Evolutionary conservation across 2,888 invertebrate genomes (phyloP), one percentile per base, ranked within the genome.

Genomic region (Cylloceria caligata): DNA sequence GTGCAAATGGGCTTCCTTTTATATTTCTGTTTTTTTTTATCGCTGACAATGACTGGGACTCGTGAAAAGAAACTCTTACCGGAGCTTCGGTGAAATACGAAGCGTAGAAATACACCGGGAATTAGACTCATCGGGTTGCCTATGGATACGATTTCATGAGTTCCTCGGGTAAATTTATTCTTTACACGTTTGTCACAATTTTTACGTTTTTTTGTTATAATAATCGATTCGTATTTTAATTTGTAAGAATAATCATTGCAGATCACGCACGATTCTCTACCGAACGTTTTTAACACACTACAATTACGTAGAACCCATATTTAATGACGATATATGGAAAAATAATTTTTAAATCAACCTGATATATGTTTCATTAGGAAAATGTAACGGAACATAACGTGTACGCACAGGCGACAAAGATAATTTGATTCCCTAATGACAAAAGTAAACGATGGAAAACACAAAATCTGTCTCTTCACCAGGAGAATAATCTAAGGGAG

Each of bases 391-490:
- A 42, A 42, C 13, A 11, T 42, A 42, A 7, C 42, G 13, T 13
- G 13, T 42, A 13, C 42, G 45, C 16, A 3, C 2, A 52, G 7
- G 7, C 49, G 21, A 27, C n/a, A 27, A 49, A 19, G 21, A 87
- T 88, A 88, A 88, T 88, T 88, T 86, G 85, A 88, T 88, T 86
- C 86, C 81, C 86, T 84, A 86, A 88, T 87, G 86, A 80, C 73
- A 82, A 87, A 87, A 86, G 86, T 84, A 86, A 87, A 86, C 81
- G 68, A 49, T 57, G 19, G 1, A 9, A 39, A 42, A 47, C 62
- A 68, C 47, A 73, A 45, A 76, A 16, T 13, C 42, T 19, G 30
- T 30, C 16, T 27, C 11, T 16, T 16, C 21, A 27, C 45, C 16
- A 52, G 4, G 60, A 36, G 30, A n/a, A 49, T n/a, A 47, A 60